Evolutionary conservation across 2,113 vertebrate genomes (phyloP), one percentile per base, ranked within the genome.

Genomic region (Pterocles gutturalis): DNA sequence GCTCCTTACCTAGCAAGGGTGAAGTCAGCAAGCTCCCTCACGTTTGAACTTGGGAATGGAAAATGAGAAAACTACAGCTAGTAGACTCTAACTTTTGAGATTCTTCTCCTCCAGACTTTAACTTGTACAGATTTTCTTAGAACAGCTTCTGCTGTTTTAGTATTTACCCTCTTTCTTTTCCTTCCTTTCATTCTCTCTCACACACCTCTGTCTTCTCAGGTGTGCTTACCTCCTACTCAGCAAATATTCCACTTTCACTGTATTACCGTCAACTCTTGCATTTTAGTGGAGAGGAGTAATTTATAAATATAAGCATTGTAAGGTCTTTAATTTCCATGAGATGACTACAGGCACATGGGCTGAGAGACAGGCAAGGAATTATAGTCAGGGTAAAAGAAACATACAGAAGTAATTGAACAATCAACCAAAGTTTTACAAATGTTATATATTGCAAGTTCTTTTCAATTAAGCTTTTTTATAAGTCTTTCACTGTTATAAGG

Each of bases 401-500:
- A 95, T 65, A 77, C 71, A 95, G 66, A 95, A 94, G 89, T 94
- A 94, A 95, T 92, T 95, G 93, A 90, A 96, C 80, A 97, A 96
- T 93, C 95, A 94, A 62, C 93, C 62, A 79, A 83, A 90, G 81
- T 94, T 92, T 91, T 87, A 96, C 85, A 94, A 97, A 94, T 70
- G 83, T 57, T 83, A 82, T 80, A 85, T 82, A 61, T 66, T 93
- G 75, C 54, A 89, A 96, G 94, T 96, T 46, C 73, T 90, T 97
- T 94, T 85, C 89, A 91, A 94, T 97, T 96, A 92, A 92, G 78
- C 62, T 66, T 29, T 92, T 97, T 93, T 96, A 96, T 92, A 97
- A 96, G 94, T 88, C 82, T 96, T 96, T 97, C 90, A 94, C 89
- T 95, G 64, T 97, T 91, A 64, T 60, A 87, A 97, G 88, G 87